These are phyloP conservation scores for Teleogryllus occipitalis DNA, from an alignment of 1,140 invertebrate genomes.

Conservation along the genomic window DNA sequence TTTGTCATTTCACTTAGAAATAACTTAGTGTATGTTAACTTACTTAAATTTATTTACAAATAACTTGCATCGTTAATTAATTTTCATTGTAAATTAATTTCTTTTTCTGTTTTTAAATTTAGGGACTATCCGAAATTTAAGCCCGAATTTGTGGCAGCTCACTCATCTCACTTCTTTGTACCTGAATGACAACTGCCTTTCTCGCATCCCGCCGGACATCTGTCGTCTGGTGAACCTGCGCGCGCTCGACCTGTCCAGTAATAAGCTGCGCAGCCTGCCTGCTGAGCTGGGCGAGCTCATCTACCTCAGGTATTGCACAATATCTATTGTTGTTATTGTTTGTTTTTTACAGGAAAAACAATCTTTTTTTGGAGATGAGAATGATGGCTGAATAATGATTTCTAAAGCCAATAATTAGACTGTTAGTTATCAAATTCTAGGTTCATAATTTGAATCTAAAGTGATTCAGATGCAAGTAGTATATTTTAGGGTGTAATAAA, in stretches of 20 bases:
- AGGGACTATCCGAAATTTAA: conserved; percentile 89
- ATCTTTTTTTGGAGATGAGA: too few relatives aligned
- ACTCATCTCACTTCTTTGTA: conserved; percentile 86
- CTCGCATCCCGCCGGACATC: conserved; percentile 82
- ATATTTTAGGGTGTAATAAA: too few relatives aligned
- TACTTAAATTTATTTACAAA: too few relatives aligned
- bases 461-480: too few relatives aligned
- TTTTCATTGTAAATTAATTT: conserved; percentile 7
- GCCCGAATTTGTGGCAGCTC: conserved; percentile 81
- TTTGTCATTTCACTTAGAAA: too few relatives aligned
- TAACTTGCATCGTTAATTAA: background rate
- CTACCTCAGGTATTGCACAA: conserved; percentile 59
- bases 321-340: too few relatives aligned
- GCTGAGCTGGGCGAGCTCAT: conserved; percentile 93
- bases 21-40: too few relatives aligned
- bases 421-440: too few relatives aligned
- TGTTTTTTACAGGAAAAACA: too few relatives aligned
- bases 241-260: conserved; percentile 84
- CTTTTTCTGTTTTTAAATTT: conserved; percentile 30
- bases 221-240: conserved; percentile 71
- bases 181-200: conserved; percentile 88
- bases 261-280: conserved; percentile 88
- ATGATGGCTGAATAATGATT: too few relatives aligned
- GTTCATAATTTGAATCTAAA: too few relatives aligned
- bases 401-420: too few relatives aligned